Conservation (phyloP, 2,888 invertebrate genomes). For the Drosophila pseudotakahashii region DNA sequence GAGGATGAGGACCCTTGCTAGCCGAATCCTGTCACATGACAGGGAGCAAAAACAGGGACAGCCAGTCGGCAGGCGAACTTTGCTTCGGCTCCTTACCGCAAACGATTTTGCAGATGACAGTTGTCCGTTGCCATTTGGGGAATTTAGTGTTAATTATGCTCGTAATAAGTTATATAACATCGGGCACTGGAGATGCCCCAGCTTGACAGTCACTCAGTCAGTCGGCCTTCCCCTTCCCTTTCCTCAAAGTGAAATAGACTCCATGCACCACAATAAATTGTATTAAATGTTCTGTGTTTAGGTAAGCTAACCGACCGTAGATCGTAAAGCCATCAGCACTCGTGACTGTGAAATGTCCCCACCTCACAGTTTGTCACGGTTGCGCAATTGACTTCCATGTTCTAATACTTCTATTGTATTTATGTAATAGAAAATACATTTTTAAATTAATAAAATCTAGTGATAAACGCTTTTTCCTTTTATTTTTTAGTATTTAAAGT, state of each 20-base stretch:
- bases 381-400: background rate
- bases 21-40: constrained; percentile 67
- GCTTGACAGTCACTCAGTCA: constrained; percentile 18
- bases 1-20: constrained; percentile 34
- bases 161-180: constrained; percentile 75
- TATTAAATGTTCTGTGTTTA: constrained; percentile 31
- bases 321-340: constrained; percentile 18
- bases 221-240: constrained; percentile 7
- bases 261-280: constrained; percentile 17
- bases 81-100: constrained; percentile 52
- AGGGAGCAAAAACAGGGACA: constrained; percentile 19
- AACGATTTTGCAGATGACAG: constrained; percentile 81
- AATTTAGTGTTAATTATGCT: constrained; percentile 80
- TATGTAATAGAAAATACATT: no score
- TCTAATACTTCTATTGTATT: no score
- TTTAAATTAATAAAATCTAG: no score
- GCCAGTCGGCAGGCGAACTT: constrained; percentile 26
- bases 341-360: background rate
- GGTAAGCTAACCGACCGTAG: constrained; percentile 20
- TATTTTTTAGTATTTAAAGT: no score
- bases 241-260: constrained; percentile 18
- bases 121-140: constrained; percentile 77
- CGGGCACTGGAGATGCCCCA: constrained; percentile 29
- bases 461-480: no score
- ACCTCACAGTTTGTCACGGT: background rate